Conservation (phyloP, 2,888 invertebrate species). For the Adela reaumurella region DNA sequence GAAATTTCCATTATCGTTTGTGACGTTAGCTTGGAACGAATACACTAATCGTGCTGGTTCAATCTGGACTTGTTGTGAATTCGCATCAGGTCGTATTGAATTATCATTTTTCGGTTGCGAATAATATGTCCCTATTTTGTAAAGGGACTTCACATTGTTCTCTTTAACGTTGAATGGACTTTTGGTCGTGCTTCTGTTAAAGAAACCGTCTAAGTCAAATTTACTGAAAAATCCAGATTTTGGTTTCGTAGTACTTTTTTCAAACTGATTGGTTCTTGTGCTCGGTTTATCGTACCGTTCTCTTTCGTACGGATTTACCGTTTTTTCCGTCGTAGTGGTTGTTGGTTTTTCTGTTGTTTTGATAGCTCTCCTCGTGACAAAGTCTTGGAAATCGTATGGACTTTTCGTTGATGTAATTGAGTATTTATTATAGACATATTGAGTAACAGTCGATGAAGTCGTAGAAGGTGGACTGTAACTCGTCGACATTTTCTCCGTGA, state of each 20-base stretch:
- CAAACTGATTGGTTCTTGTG: not conserved
- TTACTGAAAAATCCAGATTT: slow-evolving; percentile 38
- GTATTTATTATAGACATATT: slow-evolving; percentile 31
- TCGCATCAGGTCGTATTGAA: slow-evolving; percentile 46
- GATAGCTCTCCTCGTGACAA: slow-evolving; percentile 29
- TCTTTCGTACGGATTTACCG: slow-evolving; percentile 18
- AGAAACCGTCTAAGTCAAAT: slow-evolving; percentile 33
- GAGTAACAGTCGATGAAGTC: slow-evolving; percentile 16
- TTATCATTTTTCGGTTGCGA: slow-evolving; percentile 39
- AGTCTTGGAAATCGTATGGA: slow-evolving; percentile 54
- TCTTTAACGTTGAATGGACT: slow-evolving; percentile 31
- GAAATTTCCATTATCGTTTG: slow-evolving; percentile 31
- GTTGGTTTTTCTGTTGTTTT: slow-evolving; percentile 13
- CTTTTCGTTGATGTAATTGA: slow-evolving; percentile 51
- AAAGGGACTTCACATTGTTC: slow-evolving; percentile 34
- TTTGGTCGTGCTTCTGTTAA: slow-evolving; percentile 50
- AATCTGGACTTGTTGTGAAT: slow-evolving; percentile 40
- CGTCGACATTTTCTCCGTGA: slow-evolving; percentile 24
- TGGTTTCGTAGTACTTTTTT: slow-evolving; percentile 16
- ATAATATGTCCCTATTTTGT: slow-evolving; percentile 48
- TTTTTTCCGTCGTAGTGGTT: slow-evolving; percentile 15
- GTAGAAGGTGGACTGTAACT: slow-evolving; percentile 18
- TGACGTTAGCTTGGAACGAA: slow-evolving; percentile 42
- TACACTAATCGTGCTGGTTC: slow-evolving; percentile 40
- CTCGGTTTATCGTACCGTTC: slow-evolving; percentile 10